These are phyloP conservation scores for Dioctria linearis DNA, from an alignment of 2,888 invertebrate species.

Conservation along the genomic window DNA sequence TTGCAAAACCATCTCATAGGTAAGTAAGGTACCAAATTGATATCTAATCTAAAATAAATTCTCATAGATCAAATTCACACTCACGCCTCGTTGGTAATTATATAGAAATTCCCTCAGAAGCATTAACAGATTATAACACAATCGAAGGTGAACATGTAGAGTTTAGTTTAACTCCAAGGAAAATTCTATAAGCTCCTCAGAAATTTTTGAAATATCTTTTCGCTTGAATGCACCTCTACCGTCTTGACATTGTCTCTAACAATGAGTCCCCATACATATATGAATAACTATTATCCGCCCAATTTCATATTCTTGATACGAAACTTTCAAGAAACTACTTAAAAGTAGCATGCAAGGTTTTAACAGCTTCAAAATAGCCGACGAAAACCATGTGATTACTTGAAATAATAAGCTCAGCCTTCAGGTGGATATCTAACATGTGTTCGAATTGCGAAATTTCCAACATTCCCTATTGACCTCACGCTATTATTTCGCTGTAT, in stretches of 20 bases:
- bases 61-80: too few relatives aligned
- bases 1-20: too few relatives aligned
- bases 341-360: neutral
- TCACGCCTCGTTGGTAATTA: too few relatives aligned
- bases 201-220: neutral
- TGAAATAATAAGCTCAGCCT: slow-evolving; percentile 18
- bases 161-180: too few relatives aligned
- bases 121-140: too few relatives aligned
- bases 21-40: too few relatives aligned
- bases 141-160: too few relatives aligned
- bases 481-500: slow-evolving; percentile 40
- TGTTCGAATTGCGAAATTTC: slow-evolving; percentile 41
- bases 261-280: too few relatives aligned
- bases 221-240: neutral
- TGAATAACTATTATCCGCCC: neutral
- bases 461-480: slow-evolving; percentile 49
- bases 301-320: neutral
- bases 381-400: slow-evolving; percentile 22
- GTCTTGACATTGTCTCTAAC: neutral
- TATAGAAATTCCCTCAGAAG: too few relatives aligned
- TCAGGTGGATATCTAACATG: slow-evolving; percentile 28
- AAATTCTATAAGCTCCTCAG: too few relatives aligned
- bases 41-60: too few relatives aligned
- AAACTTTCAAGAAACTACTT: neutral
- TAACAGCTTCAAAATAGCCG: neutral